A percentile compares a stretch with the other conserved stretches of the same genome.
Evolutionary conservation across 2,888 invertebrate species (phyloP).

Genomic region (Drosophila flavopinicola): DNA sequence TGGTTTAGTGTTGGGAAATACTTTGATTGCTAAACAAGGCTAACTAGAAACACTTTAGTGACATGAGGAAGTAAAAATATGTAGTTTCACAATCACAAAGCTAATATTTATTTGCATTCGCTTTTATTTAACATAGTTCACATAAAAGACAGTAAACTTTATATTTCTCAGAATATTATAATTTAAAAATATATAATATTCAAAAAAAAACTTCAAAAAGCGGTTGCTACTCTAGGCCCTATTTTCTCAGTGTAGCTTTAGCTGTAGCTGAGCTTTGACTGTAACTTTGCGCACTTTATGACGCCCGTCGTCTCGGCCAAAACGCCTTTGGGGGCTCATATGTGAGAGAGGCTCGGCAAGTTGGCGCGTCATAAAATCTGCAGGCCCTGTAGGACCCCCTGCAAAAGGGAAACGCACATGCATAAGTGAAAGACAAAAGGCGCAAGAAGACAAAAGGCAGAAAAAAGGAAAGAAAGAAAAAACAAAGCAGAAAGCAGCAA

Average conservation of each 20-base stretch:
- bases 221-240: too few relatives aligned
- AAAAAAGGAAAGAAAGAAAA: conserved; percentile 16
- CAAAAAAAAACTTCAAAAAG: too few relatives aligned
- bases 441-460: conserved; percentile 61
- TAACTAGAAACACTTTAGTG: too few relatives aligned
- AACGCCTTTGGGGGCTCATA: conserved; percentile 69
- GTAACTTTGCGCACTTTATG: conserved; percentile 79
- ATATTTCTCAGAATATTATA: too few relatives aligned
- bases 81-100: too few relatives aligned
- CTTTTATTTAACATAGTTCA: too few relatives aligned
- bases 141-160: too few relatives aligned
- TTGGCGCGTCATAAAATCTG: conserved; percentile 69
- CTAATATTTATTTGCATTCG: too few relatives aligned
- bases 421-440: conserved; percentile 79
- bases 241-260: conserved; percentile 11
- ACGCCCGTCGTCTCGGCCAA: conserved; percentile 61
- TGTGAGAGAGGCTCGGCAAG: conserved; percentile 53
- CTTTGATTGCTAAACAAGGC: too few relatives aligned
- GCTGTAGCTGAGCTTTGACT: conserved; percentile 50
- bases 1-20: too few relatives aligned
- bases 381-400: conserved; percentile 21
- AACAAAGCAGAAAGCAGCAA: conserved; percentile 22
- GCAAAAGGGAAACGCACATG: conserved; percentile 67
- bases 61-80: too few relatives aligned
- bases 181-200: too few relatives aligned